Evolutionary conservation across 2,113 vertebrate species (phyloP).

Genomic region (Channa maculata): DNA sequence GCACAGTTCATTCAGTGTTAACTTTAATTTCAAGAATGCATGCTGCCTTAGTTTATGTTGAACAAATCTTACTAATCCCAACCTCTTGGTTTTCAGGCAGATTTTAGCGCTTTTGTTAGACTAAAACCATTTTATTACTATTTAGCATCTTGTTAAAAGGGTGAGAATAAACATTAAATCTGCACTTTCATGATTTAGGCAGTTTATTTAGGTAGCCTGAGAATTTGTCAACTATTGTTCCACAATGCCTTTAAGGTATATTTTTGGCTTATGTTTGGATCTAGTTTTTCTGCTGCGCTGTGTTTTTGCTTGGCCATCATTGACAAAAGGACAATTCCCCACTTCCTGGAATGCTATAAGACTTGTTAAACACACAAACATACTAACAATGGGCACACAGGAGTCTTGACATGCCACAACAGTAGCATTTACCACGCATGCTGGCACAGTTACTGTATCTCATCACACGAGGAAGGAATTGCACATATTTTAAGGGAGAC

Average conservation of each 20-base stretch:
- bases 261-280: constrained; percentile 69
- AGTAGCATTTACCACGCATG: constrained; percentile 17
- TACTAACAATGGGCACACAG: constrained; percentile 43
- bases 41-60: background rate
- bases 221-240: constrained; percentile 73
- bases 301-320: constrained; percentile 60
- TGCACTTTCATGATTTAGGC: background rate
- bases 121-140: background rate
- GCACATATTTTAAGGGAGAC: constrained; percentile 27
- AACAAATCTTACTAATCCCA: background rate
- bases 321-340: constrained; percentile 65
- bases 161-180: constrained; percentile 14
- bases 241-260: constrained; percentile 64
- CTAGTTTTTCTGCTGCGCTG: constrained; percentile 61
- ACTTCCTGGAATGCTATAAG: constrained; percentile 73
- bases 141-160: background rate
- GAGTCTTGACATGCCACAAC: constrained; percentile 18
- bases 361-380: constrained; percentile 67
- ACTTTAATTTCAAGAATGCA: background rate
- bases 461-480: constrained; percentile 31
- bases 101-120: background rate
- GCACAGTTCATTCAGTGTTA: constrained; percentile 36
- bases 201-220: constrained; percentile 58
- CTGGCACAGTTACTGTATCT: constrained; percentile 41
- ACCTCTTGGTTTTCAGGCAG: background rate